phyloP scores from a whole-genome alignment of 2,888 invertebrate genomes.

The Calephelis perditalis region DNA sequence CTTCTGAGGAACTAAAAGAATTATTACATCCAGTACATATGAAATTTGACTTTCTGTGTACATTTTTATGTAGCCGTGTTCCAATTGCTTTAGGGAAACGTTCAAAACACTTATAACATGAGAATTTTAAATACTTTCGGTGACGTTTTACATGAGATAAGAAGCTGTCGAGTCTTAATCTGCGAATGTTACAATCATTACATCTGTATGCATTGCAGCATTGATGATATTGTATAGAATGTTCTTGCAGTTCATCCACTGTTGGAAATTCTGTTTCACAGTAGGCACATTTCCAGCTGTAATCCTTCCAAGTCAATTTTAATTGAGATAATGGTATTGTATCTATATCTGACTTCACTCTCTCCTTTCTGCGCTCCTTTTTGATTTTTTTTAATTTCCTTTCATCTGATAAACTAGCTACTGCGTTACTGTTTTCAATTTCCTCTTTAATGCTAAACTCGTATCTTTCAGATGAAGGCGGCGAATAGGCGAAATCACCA shows the following conservation, averaged over 20 bases:
- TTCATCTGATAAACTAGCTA: not conserved
- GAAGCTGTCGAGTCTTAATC: conserved; percentile 45
- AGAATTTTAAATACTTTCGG: conserved; percentile 73
- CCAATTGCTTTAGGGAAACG: conserved; percentile 38
- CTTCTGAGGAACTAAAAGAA: conserved; percentile 38
- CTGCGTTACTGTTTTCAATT: conserved; percentile 16
- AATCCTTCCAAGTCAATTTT: conserved; percentile 53
- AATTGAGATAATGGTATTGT: conserved; percentile 41
- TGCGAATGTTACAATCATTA: conserved; percentile 73
- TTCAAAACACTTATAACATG: conserved; percentile 49
- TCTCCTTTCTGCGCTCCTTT: conserved; percentile 18
- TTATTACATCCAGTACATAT: conserved; percentile 51
- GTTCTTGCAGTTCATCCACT: conserved; percentile 65
- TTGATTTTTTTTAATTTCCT: conserved; percentile 24
- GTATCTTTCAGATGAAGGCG: conserved; percentile 15
- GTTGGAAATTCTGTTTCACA: conserved; percentile 50
- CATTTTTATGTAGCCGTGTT: conserved; percentile 35
- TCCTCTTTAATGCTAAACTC: conserved; percentile 32
- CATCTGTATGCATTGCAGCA: conserved; percentile 80
- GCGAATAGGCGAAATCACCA: conserved; percentile 17
- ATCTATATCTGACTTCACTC: conserved; percentile 28
- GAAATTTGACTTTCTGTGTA: conserved; percentile 37
- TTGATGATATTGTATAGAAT: conserved; percentile 78
- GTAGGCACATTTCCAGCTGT: conserved; percentile 50
- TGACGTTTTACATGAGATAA: conserved; percentile 78